Base-by-base conservation (phyloP, 2,888 invertebrate genomes). In the Parnassius glacialis region DNA sequence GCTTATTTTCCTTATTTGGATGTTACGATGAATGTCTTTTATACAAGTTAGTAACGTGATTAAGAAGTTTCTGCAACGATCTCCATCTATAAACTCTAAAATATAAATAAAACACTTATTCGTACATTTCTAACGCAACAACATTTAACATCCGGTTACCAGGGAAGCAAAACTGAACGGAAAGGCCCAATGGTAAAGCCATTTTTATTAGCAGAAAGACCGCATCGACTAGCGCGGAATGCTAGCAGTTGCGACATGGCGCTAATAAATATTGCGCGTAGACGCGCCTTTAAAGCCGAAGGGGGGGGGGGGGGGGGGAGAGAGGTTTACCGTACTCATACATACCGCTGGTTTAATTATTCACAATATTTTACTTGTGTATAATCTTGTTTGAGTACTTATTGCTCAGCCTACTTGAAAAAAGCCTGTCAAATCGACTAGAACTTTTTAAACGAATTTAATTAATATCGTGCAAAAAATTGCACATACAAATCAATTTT, bases 181-280 rank as follows among this genome's bases (percentile, higher is more conserved):
- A 45, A n/a, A 12, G n/a, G 45, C 45, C 11, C 1, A 45, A 12
- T 3, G 3, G 10, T 9, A 13, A 9, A 13, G 48, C 9, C 48
- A 9, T 2, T 5, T 10, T 34, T 13, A 7, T 9, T 13, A n/a
- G 52, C 52, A 52, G 41, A 52, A 34, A 52, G 41, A n/a, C 34
- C 12, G 11, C 50, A 20, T 9, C 50, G 50, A 12, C 52, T 13
- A 16, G 10, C 43, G 16, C 43, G 42, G 13, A 51, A 10, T 25
- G 25, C 25, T 7, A 10, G 50, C 51, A 11, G 43, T 53, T 53
- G 43, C 53, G 53, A 53, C 53, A 53, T 42, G 13, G 2, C 53
- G 25, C 52, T 13, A 10, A 16, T 53, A 53, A 53, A 53, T 16
- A 53, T 53, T 53, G 43, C 53, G 20, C 53, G 53, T 43, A 34